These are phyloP conservation scores for Perodicticus potto DNA, from an alignment of 2,797 vertebrate species.

Conservation along the genomic window DNA sequence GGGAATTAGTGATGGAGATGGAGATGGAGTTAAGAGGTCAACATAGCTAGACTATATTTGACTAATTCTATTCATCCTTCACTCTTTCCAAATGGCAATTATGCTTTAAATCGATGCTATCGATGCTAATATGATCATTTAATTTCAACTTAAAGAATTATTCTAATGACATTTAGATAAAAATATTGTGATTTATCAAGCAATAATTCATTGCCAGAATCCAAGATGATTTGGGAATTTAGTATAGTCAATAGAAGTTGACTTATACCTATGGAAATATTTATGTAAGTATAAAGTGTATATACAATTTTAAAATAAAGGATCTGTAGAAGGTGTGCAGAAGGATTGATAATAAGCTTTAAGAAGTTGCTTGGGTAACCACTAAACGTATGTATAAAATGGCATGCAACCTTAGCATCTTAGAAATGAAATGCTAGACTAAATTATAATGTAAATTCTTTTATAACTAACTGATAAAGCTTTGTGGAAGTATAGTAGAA, in stretches of 20 bases:
- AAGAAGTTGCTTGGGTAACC: neutral
- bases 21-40: neutral
- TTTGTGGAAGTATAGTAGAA: neutral
- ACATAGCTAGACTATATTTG: neutral
- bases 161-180: conserved; percentile 28
- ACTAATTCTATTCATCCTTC: neutral
- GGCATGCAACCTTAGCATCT: neutral
- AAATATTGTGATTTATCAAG: neutral
- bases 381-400: neutral
- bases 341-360: neutral
- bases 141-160: neutral
- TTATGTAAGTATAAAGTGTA: neutral
- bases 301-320: neutral
- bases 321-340: neutral
- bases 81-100: neutral
- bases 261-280: neutral
- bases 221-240: neutral
- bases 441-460: neutral
- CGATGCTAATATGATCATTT: neutral
- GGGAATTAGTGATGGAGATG: neutral
- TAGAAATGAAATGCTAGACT: neutral
- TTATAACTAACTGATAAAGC: neutral
- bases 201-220: neutral
- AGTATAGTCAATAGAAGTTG: neutral
- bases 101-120: neutral